phyloP scores from a whole-genome alignment of 2,113 vertebrate genomes.

The Mormoops blainvillei region DNA sequence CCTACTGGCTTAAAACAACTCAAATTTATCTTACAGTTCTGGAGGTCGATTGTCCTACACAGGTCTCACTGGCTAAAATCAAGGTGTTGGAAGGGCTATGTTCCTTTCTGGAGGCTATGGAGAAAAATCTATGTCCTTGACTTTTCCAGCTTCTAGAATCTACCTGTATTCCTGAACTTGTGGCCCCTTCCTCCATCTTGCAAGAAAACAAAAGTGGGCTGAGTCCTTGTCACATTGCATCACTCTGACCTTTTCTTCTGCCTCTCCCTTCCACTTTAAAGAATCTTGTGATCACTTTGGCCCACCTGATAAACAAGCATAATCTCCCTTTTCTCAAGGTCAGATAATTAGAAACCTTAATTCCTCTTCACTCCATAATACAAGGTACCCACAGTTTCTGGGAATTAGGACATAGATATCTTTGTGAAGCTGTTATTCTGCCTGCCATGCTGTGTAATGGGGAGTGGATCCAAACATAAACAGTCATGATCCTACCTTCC shows the following conservation, averaged over 20 bases:
- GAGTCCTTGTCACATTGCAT: background rate
- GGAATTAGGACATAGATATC: background rate
- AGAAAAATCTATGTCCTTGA: background rate
- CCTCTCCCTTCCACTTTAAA: background rate
- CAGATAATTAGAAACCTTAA: background rate
- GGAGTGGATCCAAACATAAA: background rate
- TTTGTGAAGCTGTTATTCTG: background rate
- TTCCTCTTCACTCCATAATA: background rate
- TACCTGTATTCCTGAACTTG: background rate
- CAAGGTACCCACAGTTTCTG: background rate
- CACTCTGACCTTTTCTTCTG: background rate
- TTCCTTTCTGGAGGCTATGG: background rate
- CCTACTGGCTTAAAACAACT: background rate
- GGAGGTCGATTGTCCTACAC: background rate
- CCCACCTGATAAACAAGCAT: background rate
- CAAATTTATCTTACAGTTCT: background rate
- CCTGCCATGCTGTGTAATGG: background rate
- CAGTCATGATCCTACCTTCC: background rate
- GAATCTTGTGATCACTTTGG: background rate
- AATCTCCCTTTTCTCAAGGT: background rate
- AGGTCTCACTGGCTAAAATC: background rate
- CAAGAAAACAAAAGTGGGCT: background rate
- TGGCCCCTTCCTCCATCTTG: background rate
- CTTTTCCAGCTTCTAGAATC: background rate
- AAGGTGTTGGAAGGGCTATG: background rate